phyloP scores from a whole-genome alignment of 2,888 invertebrate species.

The Troilus luridus region DNA sequence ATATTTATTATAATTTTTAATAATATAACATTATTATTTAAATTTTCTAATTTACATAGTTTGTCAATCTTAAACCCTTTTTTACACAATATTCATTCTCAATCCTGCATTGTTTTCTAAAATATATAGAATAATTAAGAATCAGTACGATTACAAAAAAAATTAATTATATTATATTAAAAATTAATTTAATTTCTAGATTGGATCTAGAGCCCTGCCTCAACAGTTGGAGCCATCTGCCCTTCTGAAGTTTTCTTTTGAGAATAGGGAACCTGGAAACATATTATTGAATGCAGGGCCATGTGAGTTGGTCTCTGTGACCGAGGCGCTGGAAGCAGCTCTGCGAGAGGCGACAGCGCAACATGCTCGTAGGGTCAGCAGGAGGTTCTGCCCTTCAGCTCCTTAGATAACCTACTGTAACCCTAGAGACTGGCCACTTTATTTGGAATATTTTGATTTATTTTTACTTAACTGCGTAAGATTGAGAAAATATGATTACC shows the following conservation, averaged over 20 bases:
- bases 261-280: conserved; percentile 69
- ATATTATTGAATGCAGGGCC: conserved; percentile 75
- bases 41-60: too few species aligned
- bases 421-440: not conserved
- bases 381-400: conserved; percentile 63
- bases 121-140: too few species aligned
- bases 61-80: too few species aligned
- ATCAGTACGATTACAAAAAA: too few species aligned
- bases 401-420: not conserved
- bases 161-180: too few species aligned
- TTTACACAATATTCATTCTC: too few species aligned
- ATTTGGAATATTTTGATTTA: not conserved
- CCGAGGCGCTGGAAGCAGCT: conserved; percentile 76
- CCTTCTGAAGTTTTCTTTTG: conserved; percentile 74
- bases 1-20: too few species aligned
- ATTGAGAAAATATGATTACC: not conserved
- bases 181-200: conserved; percentile 68
- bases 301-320: conserved; percentile 75
- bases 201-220: conserved; percentile 74
- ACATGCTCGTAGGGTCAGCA: conserved; percentile 64
- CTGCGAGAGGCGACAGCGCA: conserved; percentile 75
- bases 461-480: not conserved
- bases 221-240: conserved; percentile 75
- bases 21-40: too few species aligned
- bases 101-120: too few species aligned